These are phyloP conservation scores for Leptodactylus fallax DNA, from an alignment of 2,797 vertebrate genomes.

Conservation along the genomic window DNA sequence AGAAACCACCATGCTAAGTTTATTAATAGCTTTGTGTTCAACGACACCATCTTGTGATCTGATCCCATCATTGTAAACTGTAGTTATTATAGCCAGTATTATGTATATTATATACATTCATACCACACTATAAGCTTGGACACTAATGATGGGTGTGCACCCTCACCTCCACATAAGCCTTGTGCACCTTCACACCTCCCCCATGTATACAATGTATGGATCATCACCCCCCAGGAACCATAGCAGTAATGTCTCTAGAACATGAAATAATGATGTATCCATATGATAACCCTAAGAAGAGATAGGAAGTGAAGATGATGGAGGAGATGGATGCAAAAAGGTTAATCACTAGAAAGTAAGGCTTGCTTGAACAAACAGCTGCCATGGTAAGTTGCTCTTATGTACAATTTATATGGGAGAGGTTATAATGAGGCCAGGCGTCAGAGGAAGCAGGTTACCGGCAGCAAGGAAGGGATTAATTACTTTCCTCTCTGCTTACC, in stretches of 20 bases:
- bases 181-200: not conserved
- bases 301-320: not conserved
- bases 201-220: not conserved
- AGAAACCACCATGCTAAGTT: not conserved
- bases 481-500: not conserved
- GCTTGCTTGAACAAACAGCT: constrained; percentile 3
- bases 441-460: not conserved
- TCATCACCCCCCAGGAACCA: not conserved
- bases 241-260: not conserved
- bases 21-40: not conserved
- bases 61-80: not conserved
- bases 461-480: not conserved
- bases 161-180: not conserved
- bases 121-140: not conserved
- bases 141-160: not conserved
- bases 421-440: not conserved
- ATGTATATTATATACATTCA: not conserved
- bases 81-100: not conserved
- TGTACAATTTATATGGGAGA: not conserved
- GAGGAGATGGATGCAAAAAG: constrained; percentile 14
- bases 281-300: not conserved
- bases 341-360: constrained; percentile 30
- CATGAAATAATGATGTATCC: constrained; percentile 8
- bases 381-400: constrained; percentile 1
- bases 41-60: not conserved